phyloP scores from a whole-genome alignment of 1,140 invertebrate genomes.

The Trachymyrmex septentrionalis region DNA sequence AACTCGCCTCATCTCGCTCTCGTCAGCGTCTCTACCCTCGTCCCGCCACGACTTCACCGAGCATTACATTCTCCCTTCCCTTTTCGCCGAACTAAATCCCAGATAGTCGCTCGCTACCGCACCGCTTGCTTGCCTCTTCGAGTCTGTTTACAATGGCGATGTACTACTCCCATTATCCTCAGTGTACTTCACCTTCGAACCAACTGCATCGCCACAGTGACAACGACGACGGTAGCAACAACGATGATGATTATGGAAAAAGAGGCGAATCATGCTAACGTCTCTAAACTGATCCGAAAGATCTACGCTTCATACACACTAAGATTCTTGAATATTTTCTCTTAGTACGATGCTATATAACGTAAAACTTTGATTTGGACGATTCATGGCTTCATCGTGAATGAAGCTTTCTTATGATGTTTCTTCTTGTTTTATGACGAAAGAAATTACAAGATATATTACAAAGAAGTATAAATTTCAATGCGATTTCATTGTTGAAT shows the following conservation, averaged over 20 bases:
- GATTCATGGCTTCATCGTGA: neutral
- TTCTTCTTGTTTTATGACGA: neutral
- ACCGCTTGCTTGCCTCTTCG: conserved; percentile 71
- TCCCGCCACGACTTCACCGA: conserved; percentile 54
- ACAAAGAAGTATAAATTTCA: neutral
- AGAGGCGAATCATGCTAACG: too few relatives aligned
- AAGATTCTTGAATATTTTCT: neutral
- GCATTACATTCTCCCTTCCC: conserved; percentile 69
- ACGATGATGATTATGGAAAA: conserved; percentile 13
- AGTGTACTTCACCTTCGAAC: conserved; percentile 80
- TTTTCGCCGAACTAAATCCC: conserved; percentile 81
- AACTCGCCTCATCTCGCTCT: conserved; percentile 59
- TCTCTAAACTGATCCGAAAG: neutral
- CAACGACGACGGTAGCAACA: neutral
- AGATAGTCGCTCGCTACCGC: conserved; percentile 81
- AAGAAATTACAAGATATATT: neutral
- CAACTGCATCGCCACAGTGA: conserved; percentile 51
- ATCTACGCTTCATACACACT: neutral
- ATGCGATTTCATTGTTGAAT: neutral
- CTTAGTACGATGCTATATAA: neutral
- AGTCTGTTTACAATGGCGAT: conserved; percentile 85
- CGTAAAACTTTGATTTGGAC: neutral
- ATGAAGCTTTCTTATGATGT: neutral
- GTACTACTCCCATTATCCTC: conserved; percentile 81
- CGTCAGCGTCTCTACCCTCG: conserved; percentile 53